phyloP scores from a whole-genome alignment of 2,113 vertebrate genomes.

The Tetraodon nigroviridis region DNA sequence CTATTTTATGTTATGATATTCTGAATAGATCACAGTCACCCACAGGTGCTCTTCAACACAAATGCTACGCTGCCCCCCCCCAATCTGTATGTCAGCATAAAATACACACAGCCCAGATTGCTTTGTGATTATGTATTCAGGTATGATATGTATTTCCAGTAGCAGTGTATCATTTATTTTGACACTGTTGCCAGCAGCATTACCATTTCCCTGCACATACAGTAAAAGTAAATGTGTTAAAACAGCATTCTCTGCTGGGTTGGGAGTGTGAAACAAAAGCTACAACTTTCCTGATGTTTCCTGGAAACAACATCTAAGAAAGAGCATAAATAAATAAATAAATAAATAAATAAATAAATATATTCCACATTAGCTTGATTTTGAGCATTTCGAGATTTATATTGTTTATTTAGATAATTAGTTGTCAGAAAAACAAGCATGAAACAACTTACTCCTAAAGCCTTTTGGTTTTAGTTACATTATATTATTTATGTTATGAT shows the following conservation, averaged over 20 bases:
- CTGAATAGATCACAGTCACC: conserved; percentile 47
- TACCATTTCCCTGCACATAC: conserved; percentile 45
- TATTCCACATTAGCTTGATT: too few species aligned
- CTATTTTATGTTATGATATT: conserved; percentile 55
- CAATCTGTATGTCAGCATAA: conserved; percentile 56
- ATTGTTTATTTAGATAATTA: too few species aligned
- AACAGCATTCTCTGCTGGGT: conserved; percentile 49
- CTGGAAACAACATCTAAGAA: not conserved
- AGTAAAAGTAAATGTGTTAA: conserved; percentile 50
- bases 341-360: not conserved
- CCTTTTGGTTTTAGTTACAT: too few species aligned
- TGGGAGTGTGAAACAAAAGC: conserved; percentile 62
- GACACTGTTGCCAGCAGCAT: conserved; percentile 62
- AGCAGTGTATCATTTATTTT: conserved; percentile 68
- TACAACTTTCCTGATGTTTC: conserved; percentile 13
- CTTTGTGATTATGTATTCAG: conserved; percentile 67
- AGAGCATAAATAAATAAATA: not conserved
- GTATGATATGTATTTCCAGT: conserved; percentile 62
- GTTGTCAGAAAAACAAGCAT: too few species aligned
- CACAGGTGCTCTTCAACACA: conserved; percentile 51
- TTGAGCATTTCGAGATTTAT: too few species aligned
- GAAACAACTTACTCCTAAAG: too few species aligned
- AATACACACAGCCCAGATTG: conserved; percentile 62
- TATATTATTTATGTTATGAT: too few species aligned
- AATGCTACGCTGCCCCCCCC: conserved; percentile 21